Base-by-base conservation (phyloP, 1,140 invertebrate genomes). In the Asbolus verrucosus region DNA sequence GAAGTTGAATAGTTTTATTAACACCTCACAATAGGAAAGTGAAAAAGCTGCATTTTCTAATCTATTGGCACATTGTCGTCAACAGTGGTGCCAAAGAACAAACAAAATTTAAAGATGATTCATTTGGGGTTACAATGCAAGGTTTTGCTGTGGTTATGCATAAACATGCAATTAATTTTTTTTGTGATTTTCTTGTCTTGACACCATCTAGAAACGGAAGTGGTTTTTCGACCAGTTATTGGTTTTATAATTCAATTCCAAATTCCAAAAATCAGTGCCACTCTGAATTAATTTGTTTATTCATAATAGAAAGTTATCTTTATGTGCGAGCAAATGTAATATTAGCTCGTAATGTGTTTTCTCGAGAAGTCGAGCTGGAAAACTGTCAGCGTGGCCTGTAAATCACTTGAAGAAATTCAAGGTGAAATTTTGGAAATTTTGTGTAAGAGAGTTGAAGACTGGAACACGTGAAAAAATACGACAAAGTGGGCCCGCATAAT, bases 31-130 rank as follows among this genome's bases (percentile, higher is more conserved):
- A 39, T n/a, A 39, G 13, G 38, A 63, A 41, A 63, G 36, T 63
- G 31, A 63, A 63, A 39, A 63, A 36, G 21, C 39, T 63, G 24
- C 11, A n/a, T 21, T 54, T 54, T 54, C 31, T 18, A 38, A 16
- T 39, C 61, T 43, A 63, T 63, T 63, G 61, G n/a, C 39, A 27
- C 33, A 36, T 39, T 27, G 19, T 54, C 46, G 27, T 54, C 46
- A n/a, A 46, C 27, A 54, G 27, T n/a, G n/a, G n/a, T n/a, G n/a
- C n/a, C n/a, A n/a, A n/a, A n/a, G n/a, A n/a, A n/a, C n/a, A n/a
- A n/a, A n/a, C n/a, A n/a, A n/a, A n/a, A n/a, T n/a, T n/a, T n/a
- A n/a, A n/a, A 30, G 9, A 30, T 30, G 9, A 30, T 5, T 30
- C 9, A 30, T 30, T 30, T 30, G 27, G 9, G 4, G 27, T 30